Conservation (phyloP, 2,888 invertebrate species). For the Cryptus viduatorius region DNA sequence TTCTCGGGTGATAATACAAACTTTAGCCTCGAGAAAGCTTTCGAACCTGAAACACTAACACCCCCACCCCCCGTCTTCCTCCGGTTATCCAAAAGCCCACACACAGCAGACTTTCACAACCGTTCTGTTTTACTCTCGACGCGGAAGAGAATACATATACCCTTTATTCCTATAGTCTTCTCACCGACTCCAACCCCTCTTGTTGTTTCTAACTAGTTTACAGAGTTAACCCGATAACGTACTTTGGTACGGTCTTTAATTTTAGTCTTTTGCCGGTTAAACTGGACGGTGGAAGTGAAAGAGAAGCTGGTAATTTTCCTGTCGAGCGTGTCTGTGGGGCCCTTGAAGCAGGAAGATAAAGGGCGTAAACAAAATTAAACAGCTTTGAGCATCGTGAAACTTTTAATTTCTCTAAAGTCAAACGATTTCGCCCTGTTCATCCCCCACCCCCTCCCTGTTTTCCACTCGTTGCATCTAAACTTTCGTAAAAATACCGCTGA, state of each 20-base stretch:
- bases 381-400: background rate
- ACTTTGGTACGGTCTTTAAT: conserved; percentile 53
- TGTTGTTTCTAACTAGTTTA: conserved; percentile 54
- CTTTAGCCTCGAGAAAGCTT: conserved; percentile 24
- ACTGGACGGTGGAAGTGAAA: background rate
- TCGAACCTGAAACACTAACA: conserved; percentile 12
- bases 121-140: conserved; percentile 22
- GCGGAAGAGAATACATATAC: background rate
- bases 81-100: conserved; percentile 27
- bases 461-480: background rate
- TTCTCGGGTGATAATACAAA: conserved; percentile 34
- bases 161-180: background rate
- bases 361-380: background rate
- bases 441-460: background rate
- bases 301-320: conserved; percentile 35
- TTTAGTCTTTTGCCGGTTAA: conserved; percentile 45
- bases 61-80: background rate
- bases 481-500: background rate
- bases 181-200: background rate
- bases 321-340: conserved; percentile 16
- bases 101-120: conserved; percentile 24
- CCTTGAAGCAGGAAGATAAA: background rate
- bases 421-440: background rate
- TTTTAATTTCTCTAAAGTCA: conserved; percentile 5
- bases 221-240: conserved; percentile 48